Evolutionary conservation across 2,797 vertebrate species (phyloP).

Genomic region (Macropodus opercularis): DNA sequence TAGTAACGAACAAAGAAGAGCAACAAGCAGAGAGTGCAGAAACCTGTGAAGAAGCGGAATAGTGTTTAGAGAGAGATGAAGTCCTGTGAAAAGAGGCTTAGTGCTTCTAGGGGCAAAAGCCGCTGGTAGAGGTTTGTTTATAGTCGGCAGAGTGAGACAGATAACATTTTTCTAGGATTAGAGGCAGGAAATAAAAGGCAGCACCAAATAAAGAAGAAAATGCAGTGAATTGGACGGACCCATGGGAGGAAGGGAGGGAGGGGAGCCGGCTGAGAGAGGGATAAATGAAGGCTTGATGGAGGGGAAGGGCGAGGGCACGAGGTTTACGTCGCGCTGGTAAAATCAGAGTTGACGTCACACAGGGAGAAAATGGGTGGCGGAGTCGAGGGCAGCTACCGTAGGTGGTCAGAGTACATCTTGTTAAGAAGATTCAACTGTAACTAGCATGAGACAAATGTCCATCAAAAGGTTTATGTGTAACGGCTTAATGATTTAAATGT

Average conservation of each 20-base stretch:
- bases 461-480: too few relatives aligned
- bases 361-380: background rate
- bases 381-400: background rate
- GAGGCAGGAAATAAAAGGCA: conserved; percentile 71
- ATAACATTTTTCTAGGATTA: conserved; percentile 77
- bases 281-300: conserved; percentile 34
- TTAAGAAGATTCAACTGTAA: conserved; percentile 10
- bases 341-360: conserved; percentile 9
- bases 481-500: too few relatives aligned
- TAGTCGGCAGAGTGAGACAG: conserved; percentile 54
- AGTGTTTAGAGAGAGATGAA: background rate
- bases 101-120: conserved; percentile 37
- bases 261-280: conserved; percentile 23
- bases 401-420: conserved; percentile 5
- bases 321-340: conserved; percentile 4
- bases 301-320: conserved; percentile 22
- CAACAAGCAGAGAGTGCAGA: background rate
- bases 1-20: background rate
- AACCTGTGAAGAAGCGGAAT: conserved; percentile 16
- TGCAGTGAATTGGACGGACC: conserved; percentile 45
- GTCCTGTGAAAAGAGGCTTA: conserved; percentile 2
- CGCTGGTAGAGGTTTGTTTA: conserved; percentile 71
- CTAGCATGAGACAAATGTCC: too few relatives aligned
- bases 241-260: conserved; percentile 6
- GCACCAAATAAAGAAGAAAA: conserved; percentile 83